These are phyloP conservation scores for Drosophila engyochracea DNA, from an alignment of 2,888 invertebrate species.

Conservation along the genomic window DNA sequence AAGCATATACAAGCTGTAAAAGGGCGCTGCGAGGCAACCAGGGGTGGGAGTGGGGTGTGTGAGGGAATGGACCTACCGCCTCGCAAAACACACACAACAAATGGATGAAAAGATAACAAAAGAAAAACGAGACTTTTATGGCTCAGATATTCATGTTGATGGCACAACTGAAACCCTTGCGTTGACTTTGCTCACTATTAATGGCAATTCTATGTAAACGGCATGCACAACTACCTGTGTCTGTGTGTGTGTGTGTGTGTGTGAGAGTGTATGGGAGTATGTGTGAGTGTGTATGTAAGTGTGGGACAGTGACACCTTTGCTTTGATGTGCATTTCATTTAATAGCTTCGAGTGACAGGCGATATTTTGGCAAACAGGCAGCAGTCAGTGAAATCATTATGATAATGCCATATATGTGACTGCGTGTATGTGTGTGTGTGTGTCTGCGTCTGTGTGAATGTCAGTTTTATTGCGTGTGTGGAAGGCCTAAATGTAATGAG, in stretches of 20 bases:
- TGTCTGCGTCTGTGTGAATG: background rate
- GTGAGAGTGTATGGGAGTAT: background rate
- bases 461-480: background rate
- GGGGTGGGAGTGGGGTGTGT: conserved; percentile 16
- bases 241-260: conserved; percentile 7
- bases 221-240: conserved; percentile 4
- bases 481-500: conserved; percentile 9
- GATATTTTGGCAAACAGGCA: conserved; percentile 26
- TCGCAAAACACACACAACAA: conserved; percentile 16
- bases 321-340: conserved; percentile 53
- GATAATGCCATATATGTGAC: conserved; percentile 40
- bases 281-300: background rate
- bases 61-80: background rate
- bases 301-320: conserved; percentile 40
- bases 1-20: background rate
- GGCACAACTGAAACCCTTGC: conserved; percentile 41
- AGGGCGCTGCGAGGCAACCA: conserved; percentile 12
- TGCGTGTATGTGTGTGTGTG: background rate
- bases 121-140: conserved; percentile 45
- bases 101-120: conserved; percentile 25
- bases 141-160: conserved; percentile 47
- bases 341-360: conserved; percentile 46
- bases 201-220: conserved; percentile 65
- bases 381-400: conserved; percentile 51
- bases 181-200: conserved; percentile 32